Conservation (phyloP, 2,888 invertebrate genomes). For the Drosophila flavopinicola region DNA sequence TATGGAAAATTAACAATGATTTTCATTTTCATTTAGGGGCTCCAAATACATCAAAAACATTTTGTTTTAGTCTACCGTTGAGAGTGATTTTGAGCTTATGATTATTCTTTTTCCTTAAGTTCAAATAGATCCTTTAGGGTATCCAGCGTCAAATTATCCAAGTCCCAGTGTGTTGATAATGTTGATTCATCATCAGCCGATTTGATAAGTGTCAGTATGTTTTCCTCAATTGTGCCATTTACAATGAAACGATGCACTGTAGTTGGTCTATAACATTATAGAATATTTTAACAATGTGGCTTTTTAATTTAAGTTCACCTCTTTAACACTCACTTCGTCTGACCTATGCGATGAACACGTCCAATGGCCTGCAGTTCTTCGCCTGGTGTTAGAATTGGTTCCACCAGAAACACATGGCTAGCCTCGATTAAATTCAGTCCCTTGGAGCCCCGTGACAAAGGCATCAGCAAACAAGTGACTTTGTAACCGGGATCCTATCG, state of each 20-base stretch:
- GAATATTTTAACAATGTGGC: background rate
- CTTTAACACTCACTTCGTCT: conserved; percentile 86
- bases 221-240: conserved; percentile 89
- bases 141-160: conserved; percentile 74
- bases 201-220: conserved; percentile 84
- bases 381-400: conserved; percentile 90
- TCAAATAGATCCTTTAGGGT: conserved; percentile 69
- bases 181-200: conserved; percentile 82
- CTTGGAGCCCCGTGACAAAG: conserved; percentile 89
- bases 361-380: conserved; percentile 92
- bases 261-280: conserved; percentile 84
- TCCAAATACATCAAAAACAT: too few relatives aligned
- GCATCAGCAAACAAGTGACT: conserved; percentile 88
- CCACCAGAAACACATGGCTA: conserved; percentile 90
- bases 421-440: conserved; percentile 92
- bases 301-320: background rate
- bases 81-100: background rate
- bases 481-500: conserved; percentile 82
- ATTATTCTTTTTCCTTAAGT: conserved; percentile 34
- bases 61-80: too few relatives aligned
- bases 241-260: conserved; percentile 90
- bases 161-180: conserved; percentile 74
- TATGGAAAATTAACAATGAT: too few relatives aligned
- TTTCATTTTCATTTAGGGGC: too few relatives aligned
- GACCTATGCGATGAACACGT: conserved; percentile 91